Conservation (phyloP, 2,797 vertebrate genomes). For the Arvicola amphibius region DNA sequence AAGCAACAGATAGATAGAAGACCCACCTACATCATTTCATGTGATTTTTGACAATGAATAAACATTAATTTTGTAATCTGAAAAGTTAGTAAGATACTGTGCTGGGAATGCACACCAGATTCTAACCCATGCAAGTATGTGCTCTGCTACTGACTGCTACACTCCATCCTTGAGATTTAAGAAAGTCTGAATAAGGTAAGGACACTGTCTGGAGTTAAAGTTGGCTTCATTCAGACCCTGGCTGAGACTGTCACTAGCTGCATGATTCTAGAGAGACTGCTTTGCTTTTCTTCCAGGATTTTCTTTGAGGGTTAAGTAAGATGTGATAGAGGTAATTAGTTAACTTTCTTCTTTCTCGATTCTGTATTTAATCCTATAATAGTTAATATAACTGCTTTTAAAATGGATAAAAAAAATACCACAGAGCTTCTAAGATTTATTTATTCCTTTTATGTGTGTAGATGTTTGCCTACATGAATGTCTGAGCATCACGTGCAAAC, state of each 20-base stretch:
- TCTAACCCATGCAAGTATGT: not conserved
- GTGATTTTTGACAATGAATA: slow-evolving; percentile 28
- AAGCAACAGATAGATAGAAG: no score
- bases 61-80: slow-evolving; percentile 27
- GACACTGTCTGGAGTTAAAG: not conserved
- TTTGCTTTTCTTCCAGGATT: not conserved
- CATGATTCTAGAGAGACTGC: not conserved
- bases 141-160: not conserved
- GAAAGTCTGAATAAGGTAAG: not conserved
- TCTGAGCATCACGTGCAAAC: not conserved
- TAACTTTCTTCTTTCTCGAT: not conserved
- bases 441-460: not conserved
- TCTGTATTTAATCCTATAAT: slow-evolving; percentile 29
- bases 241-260: not conserved
- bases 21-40: no score
- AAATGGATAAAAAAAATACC: slow-evolving; percentile 42
- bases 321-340: not conserved
- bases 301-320: slow-evolving; percentile 26
- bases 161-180: not conserved
- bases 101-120: not conserved
- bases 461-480: not conserved
- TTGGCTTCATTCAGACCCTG: not conserved
- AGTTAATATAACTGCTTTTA: slow-evolving; percentile 14
- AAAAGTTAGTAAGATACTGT: not conserved
- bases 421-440: not conserved